Percentiles rank a stretch among this genome's conserved stretches.
Evolutionary conservation across 1,140 invertebrate genomes (phyloP).

Genomic region (Ylistrum balloti): DNA sequence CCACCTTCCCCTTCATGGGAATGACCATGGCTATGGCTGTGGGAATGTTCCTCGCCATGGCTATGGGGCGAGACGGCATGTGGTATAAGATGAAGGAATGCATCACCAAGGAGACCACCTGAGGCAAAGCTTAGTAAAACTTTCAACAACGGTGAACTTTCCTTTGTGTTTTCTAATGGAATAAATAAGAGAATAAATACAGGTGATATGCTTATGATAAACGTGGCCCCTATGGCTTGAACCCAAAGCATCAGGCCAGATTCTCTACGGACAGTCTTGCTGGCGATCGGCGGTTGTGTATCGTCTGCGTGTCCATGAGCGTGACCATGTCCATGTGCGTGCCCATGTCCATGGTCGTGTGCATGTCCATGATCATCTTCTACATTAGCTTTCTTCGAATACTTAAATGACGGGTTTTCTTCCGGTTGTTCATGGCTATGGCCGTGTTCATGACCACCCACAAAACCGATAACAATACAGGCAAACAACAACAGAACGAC

Average conservation of each 20-base stretch:
- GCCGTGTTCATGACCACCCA: conserved; percentile 65
- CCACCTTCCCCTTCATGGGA: conserved; percentile 79
- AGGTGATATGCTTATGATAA: conserved; percentile 96
- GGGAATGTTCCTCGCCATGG: conserved; percentile 82
- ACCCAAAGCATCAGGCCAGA: conserved; percentile 75
- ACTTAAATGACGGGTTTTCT: conserved; percentile 74
- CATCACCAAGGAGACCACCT: conserved; percentile 96
- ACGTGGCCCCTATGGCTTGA: conserved; percentile 87
- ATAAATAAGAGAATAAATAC: conserved; percentile 97
- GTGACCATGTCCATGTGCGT: conserved; percentile 66
- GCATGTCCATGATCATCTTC: conserved; percentile 55
- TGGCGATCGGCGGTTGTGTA: conserved; percentile 51
- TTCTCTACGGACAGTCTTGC: conserved; percentile 48
- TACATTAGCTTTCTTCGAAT: conserved; percentile 82
- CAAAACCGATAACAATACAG: conserved; percentile 48
- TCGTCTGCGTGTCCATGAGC: conserved; percentile 79
- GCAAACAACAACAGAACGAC: background rate
- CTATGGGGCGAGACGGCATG: conserved; percentile 90
- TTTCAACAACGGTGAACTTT: conserved; percentile 89
- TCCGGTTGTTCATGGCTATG: conserved; percentile 66
- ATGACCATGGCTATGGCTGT: conserved; percentile 82
- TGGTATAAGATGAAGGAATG: conserved; percentile 97
- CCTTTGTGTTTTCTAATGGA: conserved; percentile 90
- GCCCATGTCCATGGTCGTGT: conserved; percentile 62
- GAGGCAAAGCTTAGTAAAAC: conserved; percentile 96